Conservation (phyloP, 2,888 invertebrate genomes). For the Oscheius onirici region DNA sequence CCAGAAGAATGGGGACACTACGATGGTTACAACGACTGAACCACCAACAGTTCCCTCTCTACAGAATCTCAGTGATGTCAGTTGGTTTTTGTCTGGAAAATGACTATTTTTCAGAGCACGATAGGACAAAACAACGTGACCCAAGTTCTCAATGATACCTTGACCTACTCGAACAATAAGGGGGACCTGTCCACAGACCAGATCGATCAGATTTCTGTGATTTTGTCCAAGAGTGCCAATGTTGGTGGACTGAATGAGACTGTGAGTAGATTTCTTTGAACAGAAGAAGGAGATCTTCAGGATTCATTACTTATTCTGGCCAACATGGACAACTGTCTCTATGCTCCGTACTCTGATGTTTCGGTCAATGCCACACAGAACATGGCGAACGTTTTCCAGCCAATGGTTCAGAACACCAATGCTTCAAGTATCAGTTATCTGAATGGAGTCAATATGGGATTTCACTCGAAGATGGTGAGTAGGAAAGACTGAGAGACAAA, state of each 20-base stretch:
- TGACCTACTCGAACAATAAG: slow-evolving; percentile 14
- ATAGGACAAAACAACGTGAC: slow-evolving; percentile 36
- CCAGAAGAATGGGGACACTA: neutral
- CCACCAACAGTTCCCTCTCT: slow-evolving; percentile 5
- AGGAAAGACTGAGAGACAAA: too few relatives aligned
- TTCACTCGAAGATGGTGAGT: slow-evolving; percentile 8
- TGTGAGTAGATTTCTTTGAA: neutral
- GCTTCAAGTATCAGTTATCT: slow-evolving; percentile 20
- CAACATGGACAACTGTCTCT: slow-evolving; percentile 27
- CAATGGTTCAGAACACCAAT: slow-evolving; percentile 33
- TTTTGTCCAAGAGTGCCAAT: slow-evolving; percentile 30
- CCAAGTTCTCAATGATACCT: slow-evolving; percentile 22
- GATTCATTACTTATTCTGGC: slow-evolving; percentile 19
- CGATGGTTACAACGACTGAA: slow-evolving; percentile 5
- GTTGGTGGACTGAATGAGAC: neutral
- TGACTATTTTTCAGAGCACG: slow-evolving; percentile 28
- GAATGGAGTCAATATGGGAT: slow-evolving; percentile 29
- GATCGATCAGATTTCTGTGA: slow-evolving; percentile 15
- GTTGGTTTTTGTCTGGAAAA: neutral
- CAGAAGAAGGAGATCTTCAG: neutral
- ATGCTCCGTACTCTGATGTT: neutral
- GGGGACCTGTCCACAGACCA: slow-evolving; percentile 3
- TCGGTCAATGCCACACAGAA: neutral
- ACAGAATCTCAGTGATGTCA: slow-evolving; percentile 31
- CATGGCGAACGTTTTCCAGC: slow-evolving; percentile 10